These are phyloP conservation scores for Euura lappo DNA, from an alignment of 1,140 invertebrate species.

Conservation along the genomic window DNA sequence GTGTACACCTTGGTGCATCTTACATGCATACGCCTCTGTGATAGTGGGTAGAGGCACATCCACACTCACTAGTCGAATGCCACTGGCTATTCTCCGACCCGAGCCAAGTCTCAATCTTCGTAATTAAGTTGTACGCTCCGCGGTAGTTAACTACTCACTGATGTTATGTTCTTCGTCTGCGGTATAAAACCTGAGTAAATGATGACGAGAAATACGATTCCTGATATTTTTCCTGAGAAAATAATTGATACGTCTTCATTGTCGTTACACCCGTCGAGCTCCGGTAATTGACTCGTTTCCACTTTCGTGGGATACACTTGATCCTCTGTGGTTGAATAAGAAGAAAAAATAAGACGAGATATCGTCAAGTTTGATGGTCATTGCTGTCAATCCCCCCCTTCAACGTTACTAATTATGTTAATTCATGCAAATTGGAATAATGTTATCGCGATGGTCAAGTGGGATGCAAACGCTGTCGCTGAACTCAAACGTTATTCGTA, in stretches of 20 bases:
- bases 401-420: not conserved
- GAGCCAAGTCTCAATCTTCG: not conserved
- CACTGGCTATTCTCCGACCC: slow-evolving; percentile 4
- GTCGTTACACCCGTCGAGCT: too few species aligned
- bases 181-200: too few species aligned
- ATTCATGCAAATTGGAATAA: slow-evolving; percentile 7
- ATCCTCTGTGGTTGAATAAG: too few species aligned
- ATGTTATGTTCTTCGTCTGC: too few species aligned
- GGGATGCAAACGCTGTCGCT: not conserved
- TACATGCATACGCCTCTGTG: too few species aligned
- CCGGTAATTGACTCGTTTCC: too few species aligned
- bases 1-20: not conserved
- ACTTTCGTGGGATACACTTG: too few species aligned
- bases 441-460: slow-evolving; percentile 4
- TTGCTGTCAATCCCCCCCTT: not conserved
- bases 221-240: too few species aligned
- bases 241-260: too few species aligned
- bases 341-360: too few species aligned
- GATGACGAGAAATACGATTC: too few species aligned
- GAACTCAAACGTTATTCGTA: not conserved
- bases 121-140: not conserved
- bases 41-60: not conserved
- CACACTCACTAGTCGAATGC: not conserved
- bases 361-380: too few species aligned
- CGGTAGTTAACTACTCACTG: not conserved